phyloP scores from a whole-genome alignment of 1,140 invertebrate genomes.

The Rhizoglyphus robini region DNA sequence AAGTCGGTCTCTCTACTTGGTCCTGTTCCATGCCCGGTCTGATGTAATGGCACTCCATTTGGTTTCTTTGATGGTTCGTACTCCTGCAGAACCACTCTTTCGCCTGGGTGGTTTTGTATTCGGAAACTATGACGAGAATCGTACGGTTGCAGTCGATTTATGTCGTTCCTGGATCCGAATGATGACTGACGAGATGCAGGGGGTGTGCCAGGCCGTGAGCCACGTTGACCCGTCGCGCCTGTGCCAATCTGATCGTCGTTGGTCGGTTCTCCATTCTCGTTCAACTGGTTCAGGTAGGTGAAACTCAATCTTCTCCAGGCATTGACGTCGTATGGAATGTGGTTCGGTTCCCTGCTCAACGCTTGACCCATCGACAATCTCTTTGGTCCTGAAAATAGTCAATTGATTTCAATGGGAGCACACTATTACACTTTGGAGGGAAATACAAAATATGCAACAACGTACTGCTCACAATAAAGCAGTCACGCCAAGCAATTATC shows the following conservation, averaged over 20 bases:
- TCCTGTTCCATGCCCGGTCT: no score
- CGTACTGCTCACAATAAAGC: no score
- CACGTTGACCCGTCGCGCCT: not conserved
- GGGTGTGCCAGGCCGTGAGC: not conserved
- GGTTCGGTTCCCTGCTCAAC: not conserved
- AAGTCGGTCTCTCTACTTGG: no score
- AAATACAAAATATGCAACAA: no score
- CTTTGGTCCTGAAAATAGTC: no score
- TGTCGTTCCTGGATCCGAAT: not conserved
- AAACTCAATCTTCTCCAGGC: not conserved
- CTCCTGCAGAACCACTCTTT: not conserved
- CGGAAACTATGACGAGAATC: not conserved
- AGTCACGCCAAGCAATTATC: no score
- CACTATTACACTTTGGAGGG: no score
- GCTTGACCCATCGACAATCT: slow-evolving; percentile 6
- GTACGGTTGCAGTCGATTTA: not conserved
- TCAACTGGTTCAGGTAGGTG: slow-evolving; percentile 6
- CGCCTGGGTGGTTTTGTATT: not conserved
- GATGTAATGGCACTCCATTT: no score
- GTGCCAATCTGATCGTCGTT: not conserved
- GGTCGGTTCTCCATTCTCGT: not conserved
- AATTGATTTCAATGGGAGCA: no score
- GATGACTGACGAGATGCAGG: not conserved
- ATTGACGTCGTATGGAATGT: slow-evolving; percentile 6
- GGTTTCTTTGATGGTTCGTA: not conserved